phyloP scores from a whole-genome alignment of 2,113 vertebrate species.

The Aix galericulata region DNA sequence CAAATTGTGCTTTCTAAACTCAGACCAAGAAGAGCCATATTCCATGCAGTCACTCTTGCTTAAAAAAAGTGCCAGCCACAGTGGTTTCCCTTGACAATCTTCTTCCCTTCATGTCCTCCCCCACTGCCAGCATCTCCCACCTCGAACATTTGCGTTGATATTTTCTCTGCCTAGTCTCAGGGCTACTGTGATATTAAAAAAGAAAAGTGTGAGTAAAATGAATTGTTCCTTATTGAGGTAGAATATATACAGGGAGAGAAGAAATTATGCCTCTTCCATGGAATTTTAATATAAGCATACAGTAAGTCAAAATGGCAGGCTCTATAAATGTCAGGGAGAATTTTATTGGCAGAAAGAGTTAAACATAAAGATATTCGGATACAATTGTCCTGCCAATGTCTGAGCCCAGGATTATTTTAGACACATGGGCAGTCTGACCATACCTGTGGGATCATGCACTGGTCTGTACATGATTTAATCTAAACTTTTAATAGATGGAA shows the following conservation, averaged over 20 bases:
- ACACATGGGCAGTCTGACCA: background rate
- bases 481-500: background rate
- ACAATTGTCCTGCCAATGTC: background rate
- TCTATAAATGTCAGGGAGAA: conserved; percentile 36
- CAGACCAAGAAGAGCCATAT: background rate
- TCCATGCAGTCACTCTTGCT: background rate
- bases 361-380: conserved; percentile 14
- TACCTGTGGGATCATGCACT: background rate
- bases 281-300: conserved; percentile 49
- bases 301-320: conserved; percentile 27
- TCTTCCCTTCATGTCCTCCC: background rate
- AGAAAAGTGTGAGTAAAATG: conserved; percentile 20
- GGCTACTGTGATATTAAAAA: conserved; percentile 50
- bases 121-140: fast-evolving
- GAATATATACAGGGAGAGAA: background rate
- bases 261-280: background rate
- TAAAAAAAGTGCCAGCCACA: background rate
- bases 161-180: conserved; percentile 42
- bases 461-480: background rate
- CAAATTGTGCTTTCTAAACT: background rate
- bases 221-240: conserved; percentile 32
- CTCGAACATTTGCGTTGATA: conserved; percentile 33
- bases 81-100: background rate
- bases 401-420: background rate
- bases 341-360: conserved; percentile 55